Evolutionary conservation across 2,797 vertebrate species (phyloP).

Genomic region (Philypnodon macrostomus): DNA sequence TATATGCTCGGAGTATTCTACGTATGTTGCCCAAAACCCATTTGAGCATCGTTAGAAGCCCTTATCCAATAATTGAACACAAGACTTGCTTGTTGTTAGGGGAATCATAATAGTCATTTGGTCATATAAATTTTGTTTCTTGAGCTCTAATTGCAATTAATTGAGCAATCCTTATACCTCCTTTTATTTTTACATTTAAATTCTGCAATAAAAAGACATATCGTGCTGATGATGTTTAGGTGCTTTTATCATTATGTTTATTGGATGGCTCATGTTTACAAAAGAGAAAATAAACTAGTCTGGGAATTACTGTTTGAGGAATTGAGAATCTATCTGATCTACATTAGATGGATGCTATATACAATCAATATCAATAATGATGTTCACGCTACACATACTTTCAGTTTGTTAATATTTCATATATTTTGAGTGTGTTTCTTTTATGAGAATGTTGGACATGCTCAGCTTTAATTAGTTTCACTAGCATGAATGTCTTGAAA

Average conservation of each 20-base stretch:
- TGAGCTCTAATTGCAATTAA: too few relatives aligned
- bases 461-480: not conserved
- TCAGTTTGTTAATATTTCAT: not conserved
- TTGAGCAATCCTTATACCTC: too few relatives aligned
- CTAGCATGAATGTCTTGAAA: conserved; percentile 6
- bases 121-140: too few relatives aligned
- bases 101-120: too few relatives aligned
- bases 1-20: too few relatives aligned
- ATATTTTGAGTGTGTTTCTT: not conserved
- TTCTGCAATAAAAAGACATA: not conserved
- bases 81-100: too few relatives aligned
- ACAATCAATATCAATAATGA: not conserved
- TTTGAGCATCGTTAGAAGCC: too few relatives aligned
- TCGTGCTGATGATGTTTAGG: not conserved
- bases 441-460: too few relatives aligned
- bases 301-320: conserved; percentile 8
- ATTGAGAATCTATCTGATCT: conserved; percentile 11
- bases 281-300: conserved; percentile 8
- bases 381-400: conserved; percentile 4
- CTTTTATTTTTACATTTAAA: not conserved
- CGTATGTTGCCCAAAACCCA: too few relatives aligned
- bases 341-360: not conserved
- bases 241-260: not conserved
- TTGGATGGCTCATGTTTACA: not conserved
- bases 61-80: too few relatives aligned